phyloP scores from a whole-genome alignment of 2,797 vertebrate genomes.

The Rhinichthys osculus region DNA sequence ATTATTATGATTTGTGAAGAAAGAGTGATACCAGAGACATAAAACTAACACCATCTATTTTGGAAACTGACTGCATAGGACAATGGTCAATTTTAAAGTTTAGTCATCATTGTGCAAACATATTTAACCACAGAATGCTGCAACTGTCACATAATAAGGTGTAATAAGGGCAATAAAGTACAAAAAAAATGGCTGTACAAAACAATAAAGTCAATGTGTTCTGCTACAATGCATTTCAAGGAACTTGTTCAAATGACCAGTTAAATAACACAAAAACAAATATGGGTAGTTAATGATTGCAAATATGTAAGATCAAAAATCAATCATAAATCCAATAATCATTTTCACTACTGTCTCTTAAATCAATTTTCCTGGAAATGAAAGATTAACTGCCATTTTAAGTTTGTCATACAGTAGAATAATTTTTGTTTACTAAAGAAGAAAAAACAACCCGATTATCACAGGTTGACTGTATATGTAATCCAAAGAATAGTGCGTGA shows the following conservation, averaged over 20 bases:
- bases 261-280: neutral
- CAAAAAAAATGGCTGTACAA: neutral
- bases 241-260: neutral
- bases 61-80: neutral
- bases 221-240: slow-evolving; percentile 2
- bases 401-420: neutral
- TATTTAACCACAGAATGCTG: slow-evolving; percentile 13
- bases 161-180: neutral
- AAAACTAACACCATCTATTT: neutral
- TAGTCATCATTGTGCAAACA: neutral
- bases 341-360: neutral
- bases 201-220: neutral
- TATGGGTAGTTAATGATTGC: neutral
- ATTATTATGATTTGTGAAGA: neutral
- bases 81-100: neutral
- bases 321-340: neutral
- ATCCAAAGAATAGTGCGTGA: too few relatives aligned
- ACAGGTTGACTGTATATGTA: neutral
- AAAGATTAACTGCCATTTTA: neutral
- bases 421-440: neutral
- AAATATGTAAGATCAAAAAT: neutral
- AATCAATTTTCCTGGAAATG: neutral
- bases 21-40: neutral
- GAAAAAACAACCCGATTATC: neutral
- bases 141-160: neutral